phyloP scores from a whole-genome alignment of 1,140 invertebrate genomes.

The Drosophila grimshawi region DNA sequence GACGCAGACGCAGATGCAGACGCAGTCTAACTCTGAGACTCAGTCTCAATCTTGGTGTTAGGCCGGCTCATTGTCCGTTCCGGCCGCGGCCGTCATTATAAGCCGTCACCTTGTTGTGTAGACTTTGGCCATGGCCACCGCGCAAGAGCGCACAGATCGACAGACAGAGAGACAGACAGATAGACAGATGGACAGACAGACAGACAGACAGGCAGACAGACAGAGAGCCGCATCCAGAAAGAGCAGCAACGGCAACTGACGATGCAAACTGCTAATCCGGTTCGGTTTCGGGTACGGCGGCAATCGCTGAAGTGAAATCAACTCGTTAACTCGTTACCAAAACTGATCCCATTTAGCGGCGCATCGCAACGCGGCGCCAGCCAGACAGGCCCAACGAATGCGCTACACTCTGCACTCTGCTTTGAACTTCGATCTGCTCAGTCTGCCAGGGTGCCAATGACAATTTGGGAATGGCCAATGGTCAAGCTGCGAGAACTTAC shows the following conservation, averaged over 20 bases:
- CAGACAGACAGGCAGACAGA: conserved; percentile 13
- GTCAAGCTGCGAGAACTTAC: too few relatives aligned
- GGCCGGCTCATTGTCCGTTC: conserved; percentile 39
- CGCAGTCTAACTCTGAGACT: too few relatives aligned
- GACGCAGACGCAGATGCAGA: neutral
- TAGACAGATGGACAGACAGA: conserved; percentile 22
- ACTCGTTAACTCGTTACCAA: conserved; percentile 84
- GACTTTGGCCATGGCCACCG: conserved; percentile 82
- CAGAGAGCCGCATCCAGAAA: conserved; percentile 25
- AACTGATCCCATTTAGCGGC: conserved; percentile 82
- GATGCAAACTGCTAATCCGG: conserved; percentile 73
- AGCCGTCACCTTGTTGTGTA: conserved; percentile 82
- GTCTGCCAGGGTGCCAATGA: too few relatives aligned
- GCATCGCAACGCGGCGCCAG: conserved; percentile 60
- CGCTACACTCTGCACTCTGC: conserved; percentile 40
- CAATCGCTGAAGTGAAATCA: conserved; percentile 84
- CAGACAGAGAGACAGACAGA: conserved; percentile 18
- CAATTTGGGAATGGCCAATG: too few relatives aligned
- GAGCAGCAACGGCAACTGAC: conserved; percentile 15
- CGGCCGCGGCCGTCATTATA: conserved; percentile 69
- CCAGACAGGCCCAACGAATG: conserved; percentile 46
- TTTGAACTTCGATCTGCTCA: too few relatives aligned
- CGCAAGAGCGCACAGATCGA: conserved; percentile 31
- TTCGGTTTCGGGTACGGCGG: conserved; percentile 60
- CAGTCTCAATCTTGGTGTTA: conserved; percentile 11